These are phyloP conservation scores for Phymatocera aterrima DNA, from an alignment of 2,888 invertebrate genomes.

Conservation along the genomic window DNA sequence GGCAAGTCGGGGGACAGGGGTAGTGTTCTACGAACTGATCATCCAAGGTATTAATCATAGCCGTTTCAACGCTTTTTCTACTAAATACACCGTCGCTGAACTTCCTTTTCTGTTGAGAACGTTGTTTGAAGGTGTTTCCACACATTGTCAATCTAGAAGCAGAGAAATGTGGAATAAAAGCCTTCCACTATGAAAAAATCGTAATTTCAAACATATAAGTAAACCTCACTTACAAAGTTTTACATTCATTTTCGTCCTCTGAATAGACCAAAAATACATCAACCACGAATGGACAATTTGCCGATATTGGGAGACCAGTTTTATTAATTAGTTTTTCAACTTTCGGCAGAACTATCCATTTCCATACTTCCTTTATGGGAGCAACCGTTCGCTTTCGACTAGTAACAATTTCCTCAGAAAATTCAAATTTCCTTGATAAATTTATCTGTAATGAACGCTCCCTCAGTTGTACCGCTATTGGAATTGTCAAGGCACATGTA, in stretches of 20 bases:
- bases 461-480: slow-evolving; percentile 81
- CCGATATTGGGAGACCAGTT: slow-evolving; percentile 77
- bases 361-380: slow-evolving; percentile 85
- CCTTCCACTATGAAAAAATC: neutral
- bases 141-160: slow-evolving; percentile 74
- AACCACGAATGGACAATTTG: slow-evolving; percentile 79
- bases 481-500: slow-evolving; percentile 84
- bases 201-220: slow-evolving; percentile 10
- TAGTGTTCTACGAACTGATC: slow-evolving; percentile 76
- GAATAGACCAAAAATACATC: slow-evolving; percentile 76
- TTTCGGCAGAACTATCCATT: slow-evolving; percentile 81
- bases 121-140: slow-evolving; percentile 73
- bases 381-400: slow-evolving; percentile 58
- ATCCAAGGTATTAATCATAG: slow-evolving; percentile 75
- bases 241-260: slow-evolving; percentile 79
- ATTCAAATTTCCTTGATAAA: slow-evolving; percentile 77
- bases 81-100: slow-evolving; percentile 78
- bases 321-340: slow-evolving; percentile 78
- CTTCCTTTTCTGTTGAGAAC: slow-evolving; percentile 71
- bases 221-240: slow-evolving; percentile 74
- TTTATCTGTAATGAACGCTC: slow-evolving; percentile 81
- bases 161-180: slow-evolving; percentile 45
- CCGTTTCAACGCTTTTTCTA: slow-evolving; percentile 80
- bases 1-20: slow-evolving; percentile 77
- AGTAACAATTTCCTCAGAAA: slow-evolving; percentile 51